Base-by-base conservation (phyloP, 2,797 vertebrate species). In the Megalops cyprinoides region DNA sequence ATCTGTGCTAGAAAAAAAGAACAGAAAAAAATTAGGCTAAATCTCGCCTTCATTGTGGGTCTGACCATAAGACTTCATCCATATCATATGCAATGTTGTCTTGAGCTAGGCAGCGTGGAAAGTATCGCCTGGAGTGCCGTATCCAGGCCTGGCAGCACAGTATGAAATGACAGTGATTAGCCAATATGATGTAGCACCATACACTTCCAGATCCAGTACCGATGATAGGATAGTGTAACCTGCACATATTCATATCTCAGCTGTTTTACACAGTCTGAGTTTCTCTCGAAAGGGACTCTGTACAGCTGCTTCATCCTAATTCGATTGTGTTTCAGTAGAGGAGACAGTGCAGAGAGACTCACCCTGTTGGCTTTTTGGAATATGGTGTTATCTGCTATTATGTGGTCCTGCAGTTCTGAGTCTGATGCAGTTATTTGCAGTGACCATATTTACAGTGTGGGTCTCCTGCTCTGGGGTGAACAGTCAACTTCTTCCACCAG, bases 231-330 rank as follows among this genome's bases (percentile, higher is more conserved):
- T 65, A 65, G n/a, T 20, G 31, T 65, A 31, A 65, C 60, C 2
- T 65, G 4, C 2, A 9, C 65, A 4, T 65, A 25, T 25, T n/a
- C 2, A 65, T 65, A 14, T 65, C 60, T 65, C 60, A 65, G 28
- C 25, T 65, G 60, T 65, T 65, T 65, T 65, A 65, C 51, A 55
- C 60, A 31, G 60, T 65, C 60, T 8, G 60, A 65, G 60, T 65
- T 65, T 65, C 15, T 51, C 51, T 18, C 51, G 49, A 51, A 18
- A 51, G 49, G 49, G 1, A 51, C n/a, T n/a, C n/a, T n/a, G n/a
- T n/a, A n/a, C n/a, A n/a, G n/a, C n/a, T n/a, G n/a, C n/a, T n/a
- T n/a, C 49, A 51, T 2, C 49, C 18, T 18, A 51, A 51, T 51
- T 51, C 49, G 51, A 9, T 51, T 18, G 1, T 18, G 49, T 51